Percentiles rank a stretch among this genome's conserved stretches.
These are phyloP conservation scores for Adelognathus sp. DNA, from an alignment of 2,888 invertebrate genomes.

Conservation along the genomic window DNA sequence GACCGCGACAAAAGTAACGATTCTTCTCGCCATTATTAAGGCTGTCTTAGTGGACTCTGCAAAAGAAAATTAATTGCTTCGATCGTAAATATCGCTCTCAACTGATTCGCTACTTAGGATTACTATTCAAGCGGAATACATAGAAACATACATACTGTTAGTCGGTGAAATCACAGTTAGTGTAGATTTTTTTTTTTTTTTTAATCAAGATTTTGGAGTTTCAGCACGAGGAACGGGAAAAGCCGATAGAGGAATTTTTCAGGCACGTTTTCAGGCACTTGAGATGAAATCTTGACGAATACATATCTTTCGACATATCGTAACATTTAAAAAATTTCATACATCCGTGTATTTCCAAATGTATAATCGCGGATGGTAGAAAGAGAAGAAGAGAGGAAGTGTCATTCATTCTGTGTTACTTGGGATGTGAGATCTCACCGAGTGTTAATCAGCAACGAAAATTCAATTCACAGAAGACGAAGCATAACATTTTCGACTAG, in stretches of 20 bases:
- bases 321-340: too few species aligned
- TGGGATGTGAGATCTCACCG: too few species aligned
- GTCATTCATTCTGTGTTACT: too few species aligned
- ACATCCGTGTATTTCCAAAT: too few species aligned
- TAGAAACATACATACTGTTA: constrained; percentile 40
- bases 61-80: constrained; percentile 55
- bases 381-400: too few species aligned
- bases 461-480: too few species aligned
- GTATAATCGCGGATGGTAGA: too few species aligned
- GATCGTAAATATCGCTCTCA: background rate
- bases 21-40: constrained; percentile 63
- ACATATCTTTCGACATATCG: constrained; percentile 18
- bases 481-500: too few species aligned
- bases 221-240: too few species aligned
- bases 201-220: background rate
- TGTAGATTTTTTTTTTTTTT: background rate
- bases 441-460: too few species aligned
- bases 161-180: constrained; percentile 21
- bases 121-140: constrained; percentile 7
- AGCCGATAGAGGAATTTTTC: background rate
- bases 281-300: background rate
- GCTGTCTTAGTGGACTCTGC: constrained; percentile 1
- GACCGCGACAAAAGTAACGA: constrained; percentile 54
- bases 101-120: background rate
- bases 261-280: constrained; percentile 1